phyloP scores from a whole-genome alignment of 2,797 vertebrate genomes.

The Leptodactylus fallax region DNA sequence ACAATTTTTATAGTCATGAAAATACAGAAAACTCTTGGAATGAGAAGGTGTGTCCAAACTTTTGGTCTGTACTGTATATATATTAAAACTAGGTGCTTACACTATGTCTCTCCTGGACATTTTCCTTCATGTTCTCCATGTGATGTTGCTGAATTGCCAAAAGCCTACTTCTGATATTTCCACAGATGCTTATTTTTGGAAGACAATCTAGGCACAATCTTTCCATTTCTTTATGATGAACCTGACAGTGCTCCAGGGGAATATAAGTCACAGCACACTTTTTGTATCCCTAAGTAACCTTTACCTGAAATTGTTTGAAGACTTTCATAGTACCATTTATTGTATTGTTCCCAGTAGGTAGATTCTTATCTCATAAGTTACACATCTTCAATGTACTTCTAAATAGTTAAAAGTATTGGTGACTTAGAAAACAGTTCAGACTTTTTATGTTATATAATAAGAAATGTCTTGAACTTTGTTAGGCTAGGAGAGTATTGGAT shows the following conservation, averaged over 20 bases:
- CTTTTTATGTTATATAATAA: no score
- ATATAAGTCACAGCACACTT: not conserved
- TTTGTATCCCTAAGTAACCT: conserved; percentile 3
- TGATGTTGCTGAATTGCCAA: not conserved
- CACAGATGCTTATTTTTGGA: not conserved
- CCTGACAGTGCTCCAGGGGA: not conserved
- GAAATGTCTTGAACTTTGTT: no score
- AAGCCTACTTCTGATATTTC: not conserved
- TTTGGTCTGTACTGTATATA: no score
- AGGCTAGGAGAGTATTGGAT: no score
- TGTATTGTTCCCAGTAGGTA: not conserved
- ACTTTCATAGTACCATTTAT: not conserved
- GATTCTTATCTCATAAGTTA: not conserved
- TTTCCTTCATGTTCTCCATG: conserved; percentile 5
- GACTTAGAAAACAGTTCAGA: no score
- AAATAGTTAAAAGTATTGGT: no score
- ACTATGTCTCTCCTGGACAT: not conserved
- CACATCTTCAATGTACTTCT: not conserved
- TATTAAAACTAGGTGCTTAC: not conserved
- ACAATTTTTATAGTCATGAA: no score
- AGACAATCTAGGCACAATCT: conserved; percentile 1
- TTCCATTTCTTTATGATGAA: conserved; percentile 1
- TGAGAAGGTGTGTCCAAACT: no score
- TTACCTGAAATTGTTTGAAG: not conserved
- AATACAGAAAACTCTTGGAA: no score